Evolutionary conservation across 2,113 vertebrate genomes (phyloP).

Genomic region (Thinocorus orbignyianus): DNA sequence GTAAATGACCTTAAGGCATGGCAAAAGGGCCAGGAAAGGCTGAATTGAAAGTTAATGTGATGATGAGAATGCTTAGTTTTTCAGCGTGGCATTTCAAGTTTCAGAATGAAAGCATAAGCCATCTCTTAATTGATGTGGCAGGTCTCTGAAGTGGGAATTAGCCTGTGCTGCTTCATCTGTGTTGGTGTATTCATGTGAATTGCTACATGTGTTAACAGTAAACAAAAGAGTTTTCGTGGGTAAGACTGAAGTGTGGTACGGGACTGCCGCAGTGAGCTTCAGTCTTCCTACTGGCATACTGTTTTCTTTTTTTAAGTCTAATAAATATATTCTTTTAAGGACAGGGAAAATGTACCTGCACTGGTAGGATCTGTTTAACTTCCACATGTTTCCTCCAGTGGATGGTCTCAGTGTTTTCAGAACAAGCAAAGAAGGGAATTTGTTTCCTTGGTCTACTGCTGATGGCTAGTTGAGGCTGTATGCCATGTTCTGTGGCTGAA

Average conservation of each 20-base stretch:
- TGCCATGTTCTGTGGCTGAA: not conserved
- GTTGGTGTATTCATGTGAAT: not conserved
- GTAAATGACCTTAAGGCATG: slow-evolving; percentile 37
- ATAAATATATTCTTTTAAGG: not conserved
- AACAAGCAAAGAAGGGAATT: not conserved
- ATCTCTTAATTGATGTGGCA: slow-evolving; percentile 39
- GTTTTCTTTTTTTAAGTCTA: not conserved
- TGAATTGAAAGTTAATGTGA: slow-evolving; percentile 3
- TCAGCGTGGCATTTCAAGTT: not conserved
- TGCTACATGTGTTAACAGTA: slow-evolving; percentile 9
- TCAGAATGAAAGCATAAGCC: slow-evolving; percentile 36
- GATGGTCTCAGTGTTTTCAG: not conserved
- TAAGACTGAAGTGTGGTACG: not conserved
- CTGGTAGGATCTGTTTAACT: not conserved
- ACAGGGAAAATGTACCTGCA: not conserved
- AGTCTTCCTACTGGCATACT: not conserved
- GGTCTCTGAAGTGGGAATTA: slow-evolving; percentile 49
- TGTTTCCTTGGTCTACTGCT: not conserved
- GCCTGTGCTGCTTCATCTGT: not conserved
- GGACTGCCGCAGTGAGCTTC: not conserved
- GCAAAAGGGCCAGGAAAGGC: not conserved
- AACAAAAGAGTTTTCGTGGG: not conserved
- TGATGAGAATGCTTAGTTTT: slow-evolving; percentile 29
- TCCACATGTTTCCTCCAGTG: not conserved
- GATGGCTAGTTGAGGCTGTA: not conserved